These are phyloP conservation scores for Phoxinus dragarum DNA, from an alignment of 2,797 vertebrate species.

Conservation along the genomic window DNA sequence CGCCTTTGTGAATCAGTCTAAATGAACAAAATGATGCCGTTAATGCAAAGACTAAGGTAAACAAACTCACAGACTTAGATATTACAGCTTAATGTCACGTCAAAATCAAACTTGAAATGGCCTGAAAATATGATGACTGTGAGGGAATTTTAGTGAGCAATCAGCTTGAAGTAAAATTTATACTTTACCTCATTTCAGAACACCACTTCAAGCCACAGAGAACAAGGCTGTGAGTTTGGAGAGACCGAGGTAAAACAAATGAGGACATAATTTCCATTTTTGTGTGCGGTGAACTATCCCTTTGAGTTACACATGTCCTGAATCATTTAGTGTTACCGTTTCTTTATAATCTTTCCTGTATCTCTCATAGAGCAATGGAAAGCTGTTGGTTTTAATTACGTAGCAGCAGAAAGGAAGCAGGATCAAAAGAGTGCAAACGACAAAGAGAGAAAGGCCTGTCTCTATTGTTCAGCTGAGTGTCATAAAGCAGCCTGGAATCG, in stretches of 20 bases:
- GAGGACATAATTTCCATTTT: not conserved
- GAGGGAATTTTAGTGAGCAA: not conserved
- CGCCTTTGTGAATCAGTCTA: not conserved
- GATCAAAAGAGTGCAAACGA: conserved; percentile 24
- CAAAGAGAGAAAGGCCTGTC: conserved; percentile 63
- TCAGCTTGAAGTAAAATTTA: not conserved
- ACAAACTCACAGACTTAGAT: too few relatives aligned
- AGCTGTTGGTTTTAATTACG: conserved; percentile 43
- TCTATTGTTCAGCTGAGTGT: conserved; percentile 67
- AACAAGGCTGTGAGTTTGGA: not conserved
- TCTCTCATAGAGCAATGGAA: conserved; percentile 1
- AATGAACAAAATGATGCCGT: rapidly evolving
- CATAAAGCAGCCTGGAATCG: conserved; percentile 60
- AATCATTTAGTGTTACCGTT: conserved; percentile 6
- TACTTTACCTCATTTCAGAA: not conserved
- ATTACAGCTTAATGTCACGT: too few relatives aligned
- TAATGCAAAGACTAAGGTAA: too few relatives aligned
- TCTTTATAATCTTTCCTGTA: conserved; percentile 7
- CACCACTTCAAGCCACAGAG: not conserved
- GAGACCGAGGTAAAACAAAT: not conserved
- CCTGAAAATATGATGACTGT: not conserved
- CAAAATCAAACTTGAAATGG: not conserved
- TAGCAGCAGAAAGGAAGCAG: conserved; percentile 20
- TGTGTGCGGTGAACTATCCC: conserved; percentile 2
- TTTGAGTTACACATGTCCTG: not conserved